A percentile compares a stretch with the other conserved stretches of the same genome.
Evolutionary conservation across 2,113 vertebrate genomes (phyloP).

Genomic region (Lophura nycthemera): DNA sequence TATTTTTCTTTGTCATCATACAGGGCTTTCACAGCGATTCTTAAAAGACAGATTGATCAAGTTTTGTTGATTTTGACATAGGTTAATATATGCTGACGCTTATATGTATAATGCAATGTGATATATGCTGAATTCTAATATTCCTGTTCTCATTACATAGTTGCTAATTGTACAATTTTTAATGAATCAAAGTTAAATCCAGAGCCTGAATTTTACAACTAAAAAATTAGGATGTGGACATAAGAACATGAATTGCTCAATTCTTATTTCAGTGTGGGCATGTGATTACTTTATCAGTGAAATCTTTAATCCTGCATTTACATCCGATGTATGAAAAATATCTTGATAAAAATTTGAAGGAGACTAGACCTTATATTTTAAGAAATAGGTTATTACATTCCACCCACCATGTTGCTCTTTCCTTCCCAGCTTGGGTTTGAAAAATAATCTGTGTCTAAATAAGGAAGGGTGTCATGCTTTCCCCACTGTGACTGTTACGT

Average conservation of each 20-base stretch:
- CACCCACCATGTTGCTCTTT: not conserved
- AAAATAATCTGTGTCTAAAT: not conserved
- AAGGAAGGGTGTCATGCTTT: not conserved
- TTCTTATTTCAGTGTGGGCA: not conserved
- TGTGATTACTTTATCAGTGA: not conserved
- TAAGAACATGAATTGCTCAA: not conserved
- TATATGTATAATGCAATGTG: too few species aligned
- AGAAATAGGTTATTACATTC: not conserved
- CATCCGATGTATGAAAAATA: not conserved
- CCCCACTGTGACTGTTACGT: not conserved
- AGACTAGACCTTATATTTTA: not conserved
- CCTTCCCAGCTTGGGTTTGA: not conserved
- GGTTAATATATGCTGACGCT: not conserved
- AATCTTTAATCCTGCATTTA: not conserved
- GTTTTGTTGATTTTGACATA: not conserved
- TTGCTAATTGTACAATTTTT: not conserved
- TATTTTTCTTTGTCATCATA: not conserved
- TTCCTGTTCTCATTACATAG: not conserved
- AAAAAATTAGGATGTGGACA: not conserved
- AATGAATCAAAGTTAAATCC: not conserved
- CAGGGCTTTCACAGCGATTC: not conserved
- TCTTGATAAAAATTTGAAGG: not conserved
- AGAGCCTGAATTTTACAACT: not conserved
- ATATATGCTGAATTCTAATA: not conserved
- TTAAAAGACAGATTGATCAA: not conserved